A percentile compares a stretch with the other conserved stretches of the same genome.
Conservation (phyloP, 1,140 invertebrate genomes). For the Drosophila simulans region DNA sequence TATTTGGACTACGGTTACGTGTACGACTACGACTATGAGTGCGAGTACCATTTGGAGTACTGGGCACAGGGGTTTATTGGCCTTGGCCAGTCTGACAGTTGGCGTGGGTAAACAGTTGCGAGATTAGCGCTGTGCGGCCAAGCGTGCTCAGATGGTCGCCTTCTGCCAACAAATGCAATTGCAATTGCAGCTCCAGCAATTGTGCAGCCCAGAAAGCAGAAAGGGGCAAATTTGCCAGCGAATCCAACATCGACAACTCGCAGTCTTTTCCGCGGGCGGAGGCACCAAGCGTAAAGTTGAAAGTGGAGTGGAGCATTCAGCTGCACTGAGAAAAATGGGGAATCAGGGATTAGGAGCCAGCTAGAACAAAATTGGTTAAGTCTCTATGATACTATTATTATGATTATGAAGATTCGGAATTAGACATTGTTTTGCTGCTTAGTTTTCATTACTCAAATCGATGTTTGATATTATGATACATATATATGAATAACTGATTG, state of each 20-base stretch:
- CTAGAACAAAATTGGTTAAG: too few species aligned
- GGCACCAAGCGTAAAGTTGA: slow-evolving; percentile 65
- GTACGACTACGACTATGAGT: not conserved
- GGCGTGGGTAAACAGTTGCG: slow-evolving; percentile 66
- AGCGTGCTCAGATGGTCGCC: slow-evolving; percentile 64
- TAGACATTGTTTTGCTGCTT: too few species aligned
- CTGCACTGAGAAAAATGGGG: slow-evolving; percentile 6
- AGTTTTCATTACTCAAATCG: too few species aligned
- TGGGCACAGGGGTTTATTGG: slow-evolving; percentile 59
- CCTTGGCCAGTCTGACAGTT: slow-evolving; percentile 53
- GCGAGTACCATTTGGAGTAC: not conserved
- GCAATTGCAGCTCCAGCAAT: slow-evolving; percentile 35
- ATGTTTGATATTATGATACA: too few species aligned
- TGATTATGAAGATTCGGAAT: too few species aligned
- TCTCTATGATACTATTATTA: too few species aligned
- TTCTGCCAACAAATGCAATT: slow-evolving; percentile 23
- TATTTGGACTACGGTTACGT: slow-evolving; percentile 41
- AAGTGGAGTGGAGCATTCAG: slow-evolving; percentile 53
- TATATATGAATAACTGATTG: too few species aligned
- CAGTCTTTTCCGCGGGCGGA: slow-evolving; percentile 34
- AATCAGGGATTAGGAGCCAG: too few species aligned
- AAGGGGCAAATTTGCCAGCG: slow-evolving; percentile 47
- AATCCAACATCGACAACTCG: slow-evolving; percentile 19
- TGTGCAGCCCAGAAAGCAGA: not conserved
- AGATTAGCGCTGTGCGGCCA: slow-evolving; percentile 48